Evolutionary conservation across 1,140 invertebrate species (phyloP), one percentile per base, ranked within the genome.

Genomic region (Drosophila leontia): DNA sequence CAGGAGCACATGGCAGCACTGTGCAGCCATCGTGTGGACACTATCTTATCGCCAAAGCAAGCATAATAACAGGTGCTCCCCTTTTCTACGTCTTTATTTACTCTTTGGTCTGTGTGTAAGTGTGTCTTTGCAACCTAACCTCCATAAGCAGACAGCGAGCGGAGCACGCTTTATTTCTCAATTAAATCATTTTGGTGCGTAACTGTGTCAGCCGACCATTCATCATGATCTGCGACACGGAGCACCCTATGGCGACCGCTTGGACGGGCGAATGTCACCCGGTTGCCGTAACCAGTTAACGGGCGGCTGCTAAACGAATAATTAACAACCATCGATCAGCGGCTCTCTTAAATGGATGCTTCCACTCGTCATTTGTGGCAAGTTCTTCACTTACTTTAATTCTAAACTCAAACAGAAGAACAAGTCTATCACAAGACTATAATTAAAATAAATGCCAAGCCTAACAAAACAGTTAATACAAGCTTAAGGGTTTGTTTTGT

Each of bases 201-300:
- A 78, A 78, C 75, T 78, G 75, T 78, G 76, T 71, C 76, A 78
- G 68, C 45, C 55, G 45, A 67, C 65, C 47, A 75, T 62, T 55
- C 51, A 55, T 55, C 53, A 56, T 39, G 48, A 63, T 41, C 37
- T n/a, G 61, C 15, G 35, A 29, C 34, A 41, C 61, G 8, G 7
- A 26, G n/a, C 47, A 64, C 37, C 39, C 60, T 62, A n/a, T 64
- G 17, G 26, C 37, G 13, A 42, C 17, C 17, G 32, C 34, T 29
- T 59, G 55, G 48, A n/a, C 48, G 48, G 58, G 23, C 39, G 29
- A 45, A 41, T 34, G 51, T 75, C 48, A 50, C 32, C 35, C 17
- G 57, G 29, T 55, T 68, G 62, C 39, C 32, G 34, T 56, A 13
- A 11, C 23, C 39, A 68, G 23, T 70, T 70, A 70, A 55, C 67